These are phyloP conservation scores for Parasteatoda lunata DNA, from an alignment of 2,888 invertebrate species.

Conservation along the genomic window DNA sequence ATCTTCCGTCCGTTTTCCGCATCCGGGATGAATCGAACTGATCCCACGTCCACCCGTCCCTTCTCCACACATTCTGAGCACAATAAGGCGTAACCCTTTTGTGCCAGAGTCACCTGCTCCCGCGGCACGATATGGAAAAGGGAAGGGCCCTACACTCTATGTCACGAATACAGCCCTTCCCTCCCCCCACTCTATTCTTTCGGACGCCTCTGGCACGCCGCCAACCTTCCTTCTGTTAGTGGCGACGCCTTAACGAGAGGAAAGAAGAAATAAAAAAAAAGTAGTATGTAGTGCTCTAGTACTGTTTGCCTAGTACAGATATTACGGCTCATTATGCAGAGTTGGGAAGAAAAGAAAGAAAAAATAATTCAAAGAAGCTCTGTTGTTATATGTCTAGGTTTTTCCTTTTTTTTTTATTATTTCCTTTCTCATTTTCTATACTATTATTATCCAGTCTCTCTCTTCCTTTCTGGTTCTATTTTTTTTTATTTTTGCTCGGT, in stretches of 20 bases:
- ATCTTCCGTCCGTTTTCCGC: conserved; percentile 58
- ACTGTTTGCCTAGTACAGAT: conserved; percentile 68
- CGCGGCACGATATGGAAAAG: conserved; percentile 37
- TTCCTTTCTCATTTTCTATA: conserved; percentile 8
- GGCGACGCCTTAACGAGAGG: conserved; percentile 67
- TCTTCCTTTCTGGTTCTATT: conserved; percentile 38
- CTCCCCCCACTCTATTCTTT: conserved; percentile 22
- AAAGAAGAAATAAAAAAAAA: conserved; percentile 36
- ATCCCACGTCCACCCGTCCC: conserved; percentile 10
- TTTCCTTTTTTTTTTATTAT: background rate
- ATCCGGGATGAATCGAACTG: conserved; percentile 58
- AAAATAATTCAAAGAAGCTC: conserved; percentile 21
- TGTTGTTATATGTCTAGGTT: background rate
- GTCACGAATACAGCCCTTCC: conserved; percentile 44
- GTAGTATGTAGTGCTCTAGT: conserved; percentile 20
- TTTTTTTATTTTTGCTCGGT: conserved; percentile 64
- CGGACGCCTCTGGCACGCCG: conserved; percentile 46
- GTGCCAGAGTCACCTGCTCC: conserved; percentile 68
- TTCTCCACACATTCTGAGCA: conserved; percentile 37
- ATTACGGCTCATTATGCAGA: conserved; percentile 68
- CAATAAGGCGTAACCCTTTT: conserved; percentile 68
- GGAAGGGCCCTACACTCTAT: conserved; percentile 15
- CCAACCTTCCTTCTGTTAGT: conserved; percentile 65
- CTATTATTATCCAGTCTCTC: conserved; percentile 44
- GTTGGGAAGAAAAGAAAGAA: conserved; percentile 33